Evolutionary conservation across 2,797 vertebrate genomes (phyloP).

Genomic region (Aulostomus chinensis): DNA sequence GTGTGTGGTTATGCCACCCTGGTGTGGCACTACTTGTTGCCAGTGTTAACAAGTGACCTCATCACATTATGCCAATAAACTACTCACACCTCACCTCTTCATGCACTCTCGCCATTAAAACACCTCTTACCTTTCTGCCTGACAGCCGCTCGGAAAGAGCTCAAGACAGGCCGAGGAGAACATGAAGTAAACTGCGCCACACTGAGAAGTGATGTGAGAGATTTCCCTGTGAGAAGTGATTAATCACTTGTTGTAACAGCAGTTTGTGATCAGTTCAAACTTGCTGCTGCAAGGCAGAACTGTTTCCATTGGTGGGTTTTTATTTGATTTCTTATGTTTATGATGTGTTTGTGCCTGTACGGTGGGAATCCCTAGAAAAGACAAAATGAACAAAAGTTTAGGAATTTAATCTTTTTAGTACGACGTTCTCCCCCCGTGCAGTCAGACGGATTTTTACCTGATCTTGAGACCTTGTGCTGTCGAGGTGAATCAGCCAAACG

Average conservation of each 20-base stretch:
- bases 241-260: constrained; percentile 17
- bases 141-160: constrained; percentile 20
- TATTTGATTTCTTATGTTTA: neutral
- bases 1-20: constrained; percentile 53
- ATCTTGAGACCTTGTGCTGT: no score
- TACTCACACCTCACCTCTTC: constrained; percentile 60
- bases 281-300: neutral
- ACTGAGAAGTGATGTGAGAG: constrained; percentile 25
- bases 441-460: no score
- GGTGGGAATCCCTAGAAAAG: neutral
- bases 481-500: no score
- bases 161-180: constrained; percentile 6
- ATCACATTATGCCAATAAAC: constrained; percentile 59
- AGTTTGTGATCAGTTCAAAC: constrained; percentile 14
- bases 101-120: constrained; percentile 48
- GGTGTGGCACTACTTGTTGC: constrained; percentile 39
- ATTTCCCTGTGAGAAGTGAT: constrained; percentile 28
- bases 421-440: no score
- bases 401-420: neutral
- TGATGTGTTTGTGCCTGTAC: neutral
- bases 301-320: neutral
- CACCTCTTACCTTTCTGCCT: constrained; percentile 32
- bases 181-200: constrained; percentile 1
- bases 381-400: neutral
- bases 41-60: constrained; percentile 74